Conservation (phyloP, 1,140 invertebrate species). For the Sminthurides bifidus region DNA sequence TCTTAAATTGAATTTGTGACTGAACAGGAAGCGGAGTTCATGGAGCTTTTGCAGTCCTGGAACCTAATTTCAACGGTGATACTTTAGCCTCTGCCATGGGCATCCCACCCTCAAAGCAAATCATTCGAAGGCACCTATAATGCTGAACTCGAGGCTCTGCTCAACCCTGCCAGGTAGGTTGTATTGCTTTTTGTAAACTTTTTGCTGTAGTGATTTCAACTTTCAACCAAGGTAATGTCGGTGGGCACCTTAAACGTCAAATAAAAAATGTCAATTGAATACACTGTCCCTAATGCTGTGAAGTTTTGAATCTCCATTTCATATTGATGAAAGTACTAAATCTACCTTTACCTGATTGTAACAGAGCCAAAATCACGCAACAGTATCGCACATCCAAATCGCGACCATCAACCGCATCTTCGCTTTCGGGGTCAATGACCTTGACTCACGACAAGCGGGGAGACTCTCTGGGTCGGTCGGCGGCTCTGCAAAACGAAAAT, state of each 20-base stretch:
- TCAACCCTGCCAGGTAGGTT: constrained; percentile 78
- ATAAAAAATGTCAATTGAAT: no score
- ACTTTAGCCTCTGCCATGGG: constrained; percentile 78
- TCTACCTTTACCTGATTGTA: neutral
- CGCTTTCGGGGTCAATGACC: neutral
- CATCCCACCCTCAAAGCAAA: constrained; percentile 83
- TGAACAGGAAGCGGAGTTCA: constrained; percentile 77
- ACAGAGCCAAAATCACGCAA: constrained; percentile 30
- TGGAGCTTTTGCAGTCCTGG: constrained; percentile 78
- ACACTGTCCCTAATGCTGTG: no score
- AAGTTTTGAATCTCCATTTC: no score
- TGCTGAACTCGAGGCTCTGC: constrained; percentile 75
- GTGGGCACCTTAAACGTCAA: no score
- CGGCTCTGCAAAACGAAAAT: constrained; percentile 11
- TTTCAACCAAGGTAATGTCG: no score
- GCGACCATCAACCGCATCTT: constrained; percentile 11
- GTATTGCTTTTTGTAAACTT: neutral
- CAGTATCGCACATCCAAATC: constrained; percentile 30
- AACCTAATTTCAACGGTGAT: constrained; percentile 84
- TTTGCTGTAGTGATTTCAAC: no score
- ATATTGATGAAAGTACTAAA: no score
- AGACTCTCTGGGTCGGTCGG: constrained; percentile 27
- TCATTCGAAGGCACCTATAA: constrained; percentile 79
- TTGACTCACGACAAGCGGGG: constrained; percentile 20
- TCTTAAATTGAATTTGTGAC: constrained; percentile 7